These are phyloP conservation scores for Crocodylus rhombifer DNA, from an alignment of 2,797 vertebrate species.

Conservation along the genomic window DNA sequence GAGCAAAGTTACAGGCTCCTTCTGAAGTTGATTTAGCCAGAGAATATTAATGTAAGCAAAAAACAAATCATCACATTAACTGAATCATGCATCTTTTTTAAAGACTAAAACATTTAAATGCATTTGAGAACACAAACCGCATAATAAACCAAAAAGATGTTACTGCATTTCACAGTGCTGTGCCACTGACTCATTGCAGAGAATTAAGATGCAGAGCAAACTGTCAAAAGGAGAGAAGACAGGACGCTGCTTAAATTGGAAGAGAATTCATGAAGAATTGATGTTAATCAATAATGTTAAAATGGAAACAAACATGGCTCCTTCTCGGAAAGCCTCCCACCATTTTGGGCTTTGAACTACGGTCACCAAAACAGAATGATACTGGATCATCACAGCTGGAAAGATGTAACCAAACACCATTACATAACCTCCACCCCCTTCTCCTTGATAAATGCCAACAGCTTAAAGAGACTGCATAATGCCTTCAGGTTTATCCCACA, in stretches of 20 bases:
- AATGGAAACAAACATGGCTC: background rate
- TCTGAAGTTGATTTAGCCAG: background rate
- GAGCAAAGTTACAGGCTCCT: background rate
- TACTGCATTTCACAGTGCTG: background rate
- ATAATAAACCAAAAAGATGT: background rate
- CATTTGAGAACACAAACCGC: background rate
- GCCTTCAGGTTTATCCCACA: slow-evolving; percentile 33
- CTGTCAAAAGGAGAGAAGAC: background rate
- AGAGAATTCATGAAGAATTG: background rate
- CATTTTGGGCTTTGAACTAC: background rate
- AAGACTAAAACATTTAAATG: background rate
- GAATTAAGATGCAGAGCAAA: background rate
- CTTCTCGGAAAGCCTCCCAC: background rate
- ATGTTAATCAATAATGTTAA: background rate
- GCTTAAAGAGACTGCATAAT: background rate
- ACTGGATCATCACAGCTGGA: background rate
- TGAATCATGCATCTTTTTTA: background rate
- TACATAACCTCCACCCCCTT: slow-evolving; percentile 25
- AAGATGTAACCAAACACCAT: background rate
- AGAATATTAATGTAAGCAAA: background rate
- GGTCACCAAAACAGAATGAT: background rate
- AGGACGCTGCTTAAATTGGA: background rate
- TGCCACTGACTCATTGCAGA: background rate
- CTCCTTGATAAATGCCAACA: slow-evolving; percentile 7
- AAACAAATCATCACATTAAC: background rate